A percentile compares a stretch with the other conserved stretches of the same genome.
phyloP scores from a whole-genome alignment of 2,797 vertebrate species.

The Propithecus perrieri region DNA sequence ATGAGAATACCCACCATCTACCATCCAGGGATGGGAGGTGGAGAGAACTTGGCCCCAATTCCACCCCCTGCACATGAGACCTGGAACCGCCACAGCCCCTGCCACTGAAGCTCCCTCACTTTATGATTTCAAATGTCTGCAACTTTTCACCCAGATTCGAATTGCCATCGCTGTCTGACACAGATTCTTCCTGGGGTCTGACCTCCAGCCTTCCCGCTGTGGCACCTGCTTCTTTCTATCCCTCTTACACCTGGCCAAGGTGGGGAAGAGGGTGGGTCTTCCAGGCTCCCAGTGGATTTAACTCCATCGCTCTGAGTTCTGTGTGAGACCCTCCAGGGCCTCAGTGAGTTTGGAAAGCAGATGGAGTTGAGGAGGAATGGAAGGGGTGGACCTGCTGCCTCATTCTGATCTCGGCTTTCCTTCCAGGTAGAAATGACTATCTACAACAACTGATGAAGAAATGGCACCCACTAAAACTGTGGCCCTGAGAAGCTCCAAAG shows the following conservation, averaged over 20 bases:
- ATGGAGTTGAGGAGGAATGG: background rate
- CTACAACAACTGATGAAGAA: accelerated
- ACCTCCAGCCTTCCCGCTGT: background rate
- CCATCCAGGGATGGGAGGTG: background rate
- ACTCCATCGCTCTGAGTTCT: background rate
- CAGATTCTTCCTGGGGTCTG: background rate
- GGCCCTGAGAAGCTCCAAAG: background rate
- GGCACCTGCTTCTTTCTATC: background rate
- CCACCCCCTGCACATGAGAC: background rate
- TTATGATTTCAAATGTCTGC: background rate
- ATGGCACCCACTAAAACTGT: accelerated
- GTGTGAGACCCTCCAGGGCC: no score
- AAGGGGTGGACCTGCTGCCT: background rate
- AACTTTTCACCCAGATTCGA: background rate
- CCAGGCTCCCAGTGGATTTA: background rate
- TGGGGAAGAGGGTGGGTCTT: background rate
- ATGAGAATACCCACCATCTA: background rate
- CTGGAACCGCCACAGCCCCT: background rate
- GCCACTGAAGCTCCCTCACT: background rate
- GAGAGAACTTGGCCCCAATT: background rate
- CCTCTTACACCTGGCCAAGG: no score
- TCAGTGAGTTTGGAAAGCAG: background rate
- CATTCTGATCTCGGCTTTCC: background rate
- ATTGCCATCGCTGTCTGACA: background rate
- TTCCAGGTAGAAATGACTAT: background rate